A percentile compares a stretch with the other conserved stretches of the same genome.
These are phyloP conservation scores for Gorilla gorilla DNA, from an alignment of 2,113 vertebrate species.

Conservation along the genomic window DNA sequence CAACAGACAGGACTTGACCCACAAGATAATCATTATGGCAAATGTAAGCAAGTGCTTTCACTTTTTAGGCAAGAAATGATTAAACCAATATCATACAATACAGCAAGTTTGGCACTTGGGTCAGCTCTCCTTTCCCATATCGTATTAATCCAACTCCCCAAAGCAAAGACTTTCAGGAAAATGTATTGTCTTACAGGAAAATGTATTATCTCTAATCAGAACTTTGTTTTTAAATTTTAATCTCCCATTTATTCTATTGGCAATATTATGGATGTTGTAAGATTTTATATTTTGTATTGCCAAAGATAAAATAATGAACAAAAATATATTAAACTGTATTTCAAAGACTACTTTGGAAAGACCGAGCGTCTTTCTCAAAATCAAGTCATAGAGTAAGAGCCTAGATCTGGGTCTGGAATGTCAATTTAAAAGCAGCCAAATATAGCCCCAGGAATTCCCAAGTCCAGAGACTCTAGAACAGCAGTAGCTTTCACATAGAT, in stretches of 20 bases:
- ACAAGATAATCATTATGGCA: neutral
- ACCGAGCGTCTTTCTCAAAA: neutral
- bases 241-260: neutral
- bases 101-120: neutral
- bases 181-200: neutral
- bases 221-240: neutral
- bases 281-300: neutral
- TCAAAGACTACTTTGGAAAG: neutral
- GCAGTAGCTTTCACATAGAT: neutral
- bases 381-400: neutral
- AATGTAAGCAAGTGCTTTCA: neutral
- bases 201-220: neutral
- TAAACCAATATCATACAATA: neutral
- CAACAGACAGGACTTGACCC: constrained; percentile 23
- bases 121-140: neutral
- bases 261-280: neutral
- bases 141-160: neutral
- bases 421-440: constrained; percentile 10
- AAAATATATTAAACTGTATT: neutral
- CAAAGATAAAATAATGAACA: neutral
- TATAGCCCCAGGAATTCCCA: neutral
- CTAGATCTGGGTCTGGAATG: neutral
- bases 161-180: neutral
- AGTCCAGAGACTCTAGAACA: neutral
- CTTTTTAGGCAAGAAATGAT: neutral